Base-by-base conservation (phyloP, 2,113 vertebrate genomes). In the Stigmatopora nigra region DNA sequence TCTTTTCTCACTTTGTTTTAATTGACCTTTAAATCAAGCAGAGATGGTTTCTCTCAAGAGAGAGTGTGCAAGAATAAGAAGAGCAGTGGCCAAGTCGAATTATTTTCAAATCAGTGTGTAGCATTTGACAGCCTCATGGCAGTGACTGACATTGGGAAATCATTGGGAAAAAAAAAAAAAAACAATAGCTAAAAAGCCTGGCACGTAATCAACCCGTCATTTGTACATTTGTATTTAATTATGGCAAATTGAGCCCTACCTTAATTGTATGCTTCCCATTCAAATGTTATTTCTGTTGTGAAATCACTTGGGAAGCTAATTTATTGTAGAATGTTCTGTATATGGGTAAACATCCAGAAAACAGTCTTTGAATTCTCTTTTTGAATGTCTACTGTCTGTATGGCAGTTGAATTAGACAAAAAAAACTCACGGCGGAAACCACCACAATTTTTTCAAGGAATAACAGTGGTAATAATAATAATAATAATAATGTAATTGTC, bases 381-480 rank as follows among this genome's bases (percentile, higher is more conserved):
- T 75, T 67, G 80, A 85, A 84, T 88, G 86, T 87, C 79, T 86
- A 68, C 41, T 75, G 20, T 82, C 82, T 73, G 7, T 64, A 49
- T 69, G 77, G 75, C 79, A 20, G 11, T 70, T 72, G 82, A 78
- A 77, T 76, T 73, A 68, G 72, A 76, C 78, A 51, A 57, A 66
- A 65, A 31, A 70, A 51, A 67, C 76, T 71, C 19, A 45, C 13
- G 12, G 6, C 20, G 13, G 66, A 79, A 87, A 89, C 86, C 87
- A 87, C 85, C 89, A 87, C 87, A 81, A 82, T 88, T 91, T 87
- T 91, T 87, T 70, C 77, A 69, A 83, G 73, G 73, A 8, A 20
- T 7, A 52, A 90, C 93, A 94, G 94, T 93, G 94, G 92, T 94
- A 93, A 94, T 91, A 95, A 93, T 88, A 84, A 88, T 93, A 94